A percentile compares a stretch with the other conserved stretches of the same genome.
phyloP scores from a whole-genome alignment of 1,140 invertebrate genomes.

The Ooceraea biroi region DNA sequence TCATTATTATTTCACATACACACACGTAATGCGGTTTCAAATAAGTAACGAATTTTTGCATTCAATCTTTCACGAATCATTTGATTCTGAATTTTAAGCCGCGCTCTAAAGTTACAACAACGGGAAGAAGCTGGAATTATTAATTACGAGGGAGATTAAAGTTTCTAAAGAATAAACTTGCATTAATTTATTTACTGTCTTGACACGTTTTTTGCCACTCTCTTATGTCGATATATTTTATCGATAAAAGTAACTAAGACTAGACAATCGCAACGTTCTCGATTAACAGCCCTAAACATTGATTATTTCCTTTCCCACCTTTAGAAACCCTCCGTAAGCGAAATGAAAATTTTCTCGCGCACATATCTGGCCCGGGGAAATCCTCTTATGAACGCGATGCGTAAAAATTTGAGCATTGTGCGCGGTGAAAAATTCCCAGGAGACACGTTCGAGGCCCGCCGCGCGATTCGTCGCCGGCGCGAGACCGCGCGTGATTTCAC shows the following conservation, averaged over 20 bases:
- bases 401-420: conserved; percentile 6
- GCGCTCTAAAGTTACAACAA: background rate
- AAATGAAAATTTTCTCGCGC: no score
- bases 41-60: conserved; percentile 2
- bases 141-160: background rate
- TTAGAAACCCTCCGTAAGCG: no score
- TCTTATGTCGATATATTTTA: background rate
- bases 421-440: background rate
- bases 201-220: no score
- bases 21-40: background rate
- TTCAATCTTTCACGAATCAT: background rate
- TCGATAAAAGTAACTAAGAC: background rate
- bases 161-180: background rate
- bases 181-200: background rate
- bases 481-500: conserved; percentile 32
- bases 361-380: no score
- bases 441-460: background rate
- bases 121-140: background rate
- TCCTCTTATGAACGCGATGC: background rate
- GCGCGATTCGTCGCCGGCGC: conserved; percentile 21
- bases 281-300: background rate
- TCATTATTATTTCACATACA: background rate
- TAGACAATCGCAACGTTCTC: background rate
- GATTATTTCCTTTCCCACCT: no score
- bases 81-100: background rate